Base-by-base conservation (phyloP, 2,797 vertebrate genomes). In the Gambelia wislizenii region DNA sequence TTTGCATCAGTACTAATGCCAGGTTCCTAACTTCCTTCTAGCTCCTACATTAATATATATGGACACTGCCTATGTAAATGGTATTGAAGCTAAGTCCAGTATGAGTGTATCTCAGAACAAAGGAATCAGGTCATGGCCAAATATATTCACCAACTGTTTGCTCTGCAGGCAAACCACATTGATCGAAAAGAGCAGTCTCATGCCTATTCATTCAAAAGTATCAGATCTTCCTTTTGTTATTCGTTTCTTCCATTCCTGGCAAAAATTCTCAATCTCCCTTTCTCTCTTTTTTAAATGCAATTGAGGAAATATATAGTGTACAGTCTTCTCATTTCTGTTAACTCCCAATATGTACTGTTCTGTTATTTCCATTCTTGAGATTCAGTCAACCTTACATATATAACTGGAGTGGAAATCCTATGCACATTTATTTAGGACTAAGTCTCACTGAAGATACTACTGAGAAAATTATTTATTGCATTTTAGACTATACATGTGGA, bases 131-230 rank as follows among this genome's bases (percentile, higher is more conserved):
- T 39, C 72, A 36, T 76, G 72, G 27, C 72, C 61, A 72, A 85
- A 76, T 77, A 9, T 72, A 25, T 85, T 77, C 72, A 85, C 14
- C 72, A 76, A 85, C 54, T 85, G 83, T 85, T 75, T 85, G 9
- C 39, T 85, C 22, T 77, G 74, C 30, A 77, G 42, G 42, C 39
- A 10, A 39, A 82, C 64, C 44, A 76, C 74, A 61, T 5, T 76
- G 59, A 39, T 74, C 2, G 54, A 85, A 76, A 76, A 61, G 56
- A 85, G 39, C 18, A 47, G 72, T 16, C 36, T 36, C 49, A 36
- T 74, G 69, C 22, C 67, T 61, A 72, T 12, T 74, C 49, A 72
- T 20, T 84, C 25, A 54, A 52, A 72, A 36, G 39, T 27, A 22
- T 54, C 27, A 84, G 22, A 42, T 54, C n/a, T 39, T 72, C 72